These are phyloP conservation scores for Taxidea taxus DNA, from an alignment of 2,113 vertebrate species.

Conservation along the genomic window DNA sequence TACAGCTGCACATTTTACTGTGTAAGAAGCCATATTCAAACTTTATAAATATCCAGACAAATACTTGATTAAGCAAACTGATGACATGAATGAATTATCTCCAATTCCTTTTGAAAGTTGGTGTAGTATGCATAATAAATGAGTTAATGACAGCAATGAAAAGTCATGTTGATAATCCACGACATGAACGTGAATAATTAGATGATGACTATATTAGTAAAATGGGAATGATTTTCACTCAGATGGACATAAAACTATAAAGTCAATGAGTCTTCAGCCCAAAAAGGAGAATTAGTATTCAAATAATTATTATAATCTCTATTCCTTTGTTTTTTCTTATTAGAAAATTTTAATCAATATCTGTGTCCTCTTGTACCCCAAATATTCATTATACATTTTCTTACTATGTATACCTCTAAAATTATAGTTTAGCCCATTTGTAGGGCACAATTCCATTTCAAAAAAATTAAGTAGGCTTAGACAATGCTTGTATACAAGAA, in stretches of 20 bases:
- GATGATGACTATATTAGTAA: slow-evolving; percentile 14
- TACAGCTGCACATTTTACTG: background rate
- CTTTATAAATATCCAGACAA: slow-evolving; percentile 44
- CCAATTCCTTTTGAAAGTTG: slow-evolving; percentile 11
- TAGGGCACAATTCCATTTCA: background rate
- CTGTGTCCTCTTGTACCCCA: background rate
- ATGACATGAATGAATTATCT: slow-evolving; percentile 18
- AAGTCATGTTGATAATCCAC: background rate
- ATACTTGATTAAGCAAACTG: slow-evolving; percentile 11
- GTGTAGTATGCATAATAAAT: slow-evolving; percentile 25
- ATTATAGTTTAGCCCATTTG: background rate
- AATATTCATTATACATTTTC: background rate
- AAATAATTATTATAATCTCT: background rate
- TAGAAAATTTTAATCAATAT: background rate
- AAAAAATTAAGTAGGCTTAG: background rate
- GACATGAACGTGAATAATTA: slow-evolving; percentile 51
- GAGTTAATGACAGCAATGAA: slow-evolving; percentile 33
- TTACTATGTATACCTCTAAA: background rate
- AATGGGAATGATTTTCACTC: slow-evolving; percentile 21
- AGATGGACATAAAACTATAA: slow-evolving; percentile 21
- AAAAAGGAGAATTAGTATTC: background rate
- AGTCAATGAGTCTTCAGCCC: slow-evolving; percentile 1
- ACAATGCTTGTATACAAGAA: background rate
- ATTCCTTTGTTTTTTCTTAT: background rate
- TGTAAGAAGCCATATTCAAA: background rate